Evolutionary conservation across 2,797 vertebrate species (phyloP).

Genomic region (Falco biarmicus): DNA sequence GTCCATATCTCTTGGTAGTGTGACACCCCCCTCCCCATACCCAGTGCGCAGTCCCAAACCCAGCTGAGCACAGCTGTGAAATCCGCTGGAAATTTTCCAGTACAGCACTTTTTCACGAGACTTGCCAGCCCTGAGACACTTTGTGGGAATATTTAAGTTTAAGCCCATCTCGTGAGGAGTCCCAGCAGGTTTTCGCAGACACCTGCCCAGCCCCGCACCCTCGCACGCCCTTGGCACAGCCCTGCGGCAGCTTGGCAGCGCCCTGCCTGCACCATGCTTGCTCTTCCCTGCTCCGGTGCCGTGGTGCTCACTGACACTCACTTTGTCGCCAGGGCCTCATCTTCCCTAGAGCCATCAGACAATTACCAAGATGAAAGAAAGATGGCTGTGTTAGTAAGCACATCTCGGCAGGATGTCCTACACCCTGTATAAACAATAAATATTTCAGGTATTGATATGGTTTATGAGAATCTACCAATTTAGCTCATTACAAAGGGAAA

Average conservation of each 20-base stretch:
- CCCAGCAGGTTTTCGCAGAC: not conserved
- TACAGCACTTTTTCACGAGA: not conserved
- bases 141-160: fast-evolving
- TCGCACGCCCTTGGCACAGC: fast-evolving
- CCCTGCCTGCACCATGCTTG: fast-evolving
- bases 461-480: not conserved
- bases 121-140: not conserved
- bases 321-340: not conserved
- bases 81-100: not conserved
- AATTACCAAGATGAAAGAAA: not conserved
- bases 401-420: not conserved
- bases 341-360: not conserved
- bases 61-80: not conserved
- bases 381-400: no score
- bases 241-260: not conserved
- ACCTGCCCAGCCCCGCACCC: not conserved
- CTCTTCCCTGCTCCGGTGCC: fast-evolving
- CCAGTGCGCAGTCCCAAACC: not conserved
- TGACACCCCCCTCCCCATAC: fast-evolving
- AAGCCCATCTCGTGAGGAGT: not conserved
- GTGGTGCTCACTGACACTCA: not conserved
- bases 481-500: not conserved
- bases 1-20: fast-evolving
- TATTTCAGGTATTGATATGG: not conserved
- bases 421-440: not conserved